Conservation (phyloP, 1,140 invertebrate species). For the Neodiprion virginianus region DNA sequence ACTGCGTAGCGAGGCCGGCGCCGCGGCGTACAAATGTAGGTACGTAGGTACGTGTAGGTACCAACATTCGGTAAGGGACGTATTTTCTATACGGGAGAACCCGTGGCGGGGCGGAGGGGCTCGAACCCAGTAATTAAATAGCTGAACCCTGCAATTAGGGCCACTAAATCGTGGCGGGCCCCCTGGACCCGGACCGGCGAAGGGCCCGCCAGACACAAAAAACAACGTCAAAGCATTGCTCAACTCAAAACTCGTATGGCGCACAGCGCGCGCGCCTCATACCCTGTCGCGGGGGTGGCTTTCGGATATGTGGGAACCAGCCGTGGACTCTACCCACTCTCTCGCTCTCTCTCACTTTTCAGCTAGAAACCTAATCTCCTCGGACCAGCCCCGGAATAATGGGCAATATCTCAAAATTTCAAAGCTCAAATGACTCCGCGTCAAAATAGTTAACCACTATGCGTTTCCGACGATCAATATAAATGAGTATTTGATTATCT, state of each 20-base stretch:
- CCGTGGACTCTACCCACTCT: neutral
- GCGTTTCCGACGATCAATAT: too few relatives aligned
- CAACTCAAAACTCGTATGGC: constrained; percentile 22
- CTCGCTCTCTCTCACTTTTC: too few relatives aligned
- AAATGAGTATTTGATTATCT: too few relatives aligned
- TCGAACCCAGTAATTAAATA: constrained; percentile 64
- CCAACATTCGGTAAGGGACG: neutral
- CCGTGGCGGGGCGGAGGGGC: constrained; percentile 32
- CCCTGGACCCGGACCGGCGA: constrained; percentile 53
- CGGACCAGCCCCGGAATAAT: too few relatives aligned
- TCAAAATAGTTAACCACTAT: too few relatives aligned
- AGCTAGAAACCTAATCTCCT: too few relatives aligned
- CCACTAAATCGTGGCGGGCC: constrained; percentile 63
- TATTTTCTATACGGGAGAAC: constrained; percentile 1
- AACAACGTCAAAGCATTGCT: constrained; percentile 59
- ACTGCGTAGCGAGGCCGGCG: too few relatives aligned
- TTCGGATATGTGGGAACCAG: neutral
- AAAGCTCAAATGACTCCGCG: too few relatives aligned
- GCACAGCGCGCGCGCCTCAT: neutral
- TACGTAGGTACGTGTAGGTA: neutral
- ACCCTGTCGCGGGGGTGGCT: neutral
- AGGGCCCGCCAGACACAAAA: constrained; percentile 63
- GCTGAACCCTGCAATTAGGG: constrained; percentile 64
- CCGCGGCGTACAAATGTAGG: too few relatives aligned
- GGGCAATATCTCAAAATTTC: too few relatives aligned